Evolutionary conservation across 1,140 invertebrate genomes (phyloP).

Genomic region (Pinna nobilis): DNA sequence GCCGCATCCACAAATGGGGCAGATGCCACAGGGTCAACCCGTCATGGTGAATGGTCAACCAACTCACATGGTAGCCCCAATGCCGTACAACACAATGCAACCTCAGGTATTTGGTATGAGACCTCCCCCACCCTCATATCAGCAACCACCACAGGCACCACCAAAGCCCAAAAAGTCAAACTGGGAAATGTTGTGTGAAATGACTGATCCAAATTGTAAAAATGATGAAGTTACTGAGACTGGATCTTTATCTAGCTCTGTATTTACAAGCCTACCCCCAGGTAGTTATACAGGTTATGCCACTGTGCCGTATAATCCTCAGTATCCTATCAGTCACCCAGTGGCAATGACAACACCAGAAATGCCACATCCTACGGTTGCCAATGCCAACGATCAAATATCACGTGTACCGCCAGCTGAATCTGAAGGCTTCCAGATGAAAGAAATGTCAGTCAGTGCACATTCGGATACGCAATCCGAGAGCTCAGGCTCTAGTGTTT

Average conservation of each 20-base stretch:
- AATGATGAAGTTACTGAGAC: slow-evolving; percentile 33
- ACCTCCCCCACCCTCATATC: neutral
- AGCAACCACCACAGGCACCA: slow-evolving; percentile 18
- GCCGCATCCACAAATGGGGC: slow-evolving; percentile 1
- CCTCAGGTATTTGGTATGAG: neutral
- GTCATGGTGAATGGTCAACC: neutral
- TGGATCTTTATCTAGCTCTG: slow-evolving; percentile 51
- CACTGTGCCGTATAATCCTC: no score
- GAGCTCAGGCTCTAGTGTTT: no score
- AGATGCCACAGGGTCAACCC: neutral
- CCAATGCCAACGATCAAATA: no score
- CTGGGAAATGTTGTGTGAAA: slow-evolving; percentile 51
- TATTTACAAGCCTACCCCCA: slow-evolving; percentile 51
- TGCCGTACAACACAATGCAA: slow-evolving; percentile 3
- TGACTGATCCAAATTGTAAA: slow-evolving; percentile 44
- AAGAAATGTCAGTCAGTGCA: no score
- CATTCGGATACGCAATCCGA: no score
- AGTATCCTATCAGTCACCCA: no score
- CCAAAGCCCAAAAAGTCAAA: slow-evolving; percentile 48
- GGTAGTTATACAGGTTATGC: slow-evolving; percentile 6
- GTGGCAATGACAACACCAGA: no score
- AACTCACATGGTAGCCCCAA: neutral
- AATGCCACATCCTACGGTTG: no score
- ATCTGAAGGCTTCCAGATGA: no score
- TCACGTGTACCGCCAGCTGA: no score